A percentile compares a stretch with the other conserved stretches of the same genome.
These are phyloP conservation scores for Rhineura floridana DNA, from an alignment of 2,113 vertebrate species.

Conservation along the genomic window DNA sequence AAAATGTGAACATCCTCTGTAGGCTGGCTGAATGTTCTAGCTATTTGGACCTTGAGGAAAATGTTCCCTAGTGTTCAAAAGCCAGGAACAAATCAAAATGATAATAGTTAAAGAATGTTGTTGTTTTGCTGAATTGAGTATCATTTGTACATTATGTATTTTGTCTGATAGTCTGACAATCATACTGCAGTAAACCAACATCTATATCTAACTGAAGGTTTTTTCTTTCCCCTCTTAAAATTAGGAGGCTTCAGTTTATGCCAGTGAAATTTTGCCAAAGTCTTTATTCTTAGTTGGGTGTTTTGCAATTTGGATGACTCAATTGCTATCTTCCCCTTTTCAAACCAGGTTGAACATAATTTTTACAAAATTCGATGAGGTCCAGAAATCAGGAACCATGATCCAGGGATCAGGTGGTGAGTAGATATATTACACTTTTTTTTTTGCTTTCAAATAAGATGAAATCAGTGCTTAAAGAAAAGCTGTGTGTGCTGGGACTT, in stretches of 20 bases:
- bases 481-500: no score
- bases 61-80: background rate
- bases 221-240: background rate
- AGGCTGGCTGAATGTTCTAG: background rate
- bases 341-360: conserved; percentile 94
- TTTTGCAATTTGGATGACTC: background rate
- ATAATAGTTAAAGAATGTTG: background rate
- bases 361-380: conserved; percentile 97
- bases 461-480: background rate
- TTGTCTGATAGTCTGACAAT: background rate
- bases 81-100: no score
- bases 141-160: background rate
- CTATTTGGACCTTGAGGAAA: background rate
- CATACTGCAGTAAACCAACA: no score
- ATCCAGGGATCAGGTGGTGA: conserved; percentile 89
- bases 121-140: background rate
- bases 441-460: background rate
- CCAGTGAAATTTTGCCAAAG: background rate
- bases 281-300: background rate
- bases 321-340: conserved; percentile 45
- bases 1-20: background rate
- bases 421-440: conserved; percentile 57
- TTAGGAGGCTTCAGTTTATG: background rate
- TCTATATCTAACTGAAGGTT: background rate
- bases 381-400: conserved; percentile 98